Conservation (phyloP, 35 echinoderm and acorn worm species). For the Ptychodera flava region DNA sequence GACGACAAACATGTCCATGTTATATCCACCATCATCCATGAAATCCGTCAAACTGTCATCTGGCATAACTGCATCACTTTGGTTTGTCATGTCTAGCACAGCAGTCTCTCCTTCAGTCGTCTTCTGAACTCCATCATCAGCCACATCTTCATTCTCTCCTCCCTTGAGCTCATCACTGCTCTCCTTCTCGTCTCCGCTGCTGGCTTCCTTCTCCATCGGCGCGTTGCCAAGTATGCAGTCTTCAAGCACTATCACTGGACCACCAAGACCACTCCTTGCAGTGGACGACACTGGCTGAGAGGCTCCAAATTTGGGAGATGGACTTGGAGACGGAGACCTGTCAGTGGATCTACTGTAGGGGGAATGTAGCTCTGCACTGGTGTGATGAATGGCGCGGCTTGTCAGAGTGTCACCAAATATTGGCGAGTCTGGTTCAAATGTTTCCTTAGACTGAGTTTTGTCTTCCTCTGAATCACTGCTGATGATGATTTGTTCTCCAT, state of each 20-base stretch:
- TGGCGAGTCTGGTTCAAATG: neutral
- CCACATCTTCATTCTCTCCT: neutral
- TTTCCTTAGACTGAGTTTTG: neutral
- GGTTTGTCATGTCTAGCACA: neutral
- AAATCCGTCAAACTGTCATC: conserved; percentile 23
- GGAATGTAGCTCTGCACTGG: too few species aligned
- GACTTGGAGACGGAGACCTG: conserved; percentile 28
- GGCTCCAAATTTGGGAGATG: conserved; percentile 26
- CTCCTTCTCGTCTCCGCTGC: conserved; percentile 28
- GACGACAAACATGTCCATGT: neutral
- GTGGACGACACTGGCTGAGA: too few species aligned
- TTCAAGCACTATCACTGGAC: neutral
- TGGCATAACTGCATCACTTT: neutral
- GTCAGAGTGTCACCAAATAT: neutral
- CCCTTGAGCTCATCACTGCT: conserved; percentile 19
- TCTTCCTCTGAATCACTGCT: neutral
- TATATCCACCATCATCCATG: neutral
- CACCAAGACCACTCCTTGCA: too few species aligned
- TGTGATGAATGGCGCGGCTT: too few species aligned
- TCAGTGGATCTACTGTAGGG: too few species aligned
- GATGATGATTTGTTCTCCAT: neutral
- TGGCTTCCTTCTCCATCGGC: neutral
- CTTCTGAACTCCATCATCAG: neutral
- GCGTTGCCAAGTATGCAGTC: neutral
- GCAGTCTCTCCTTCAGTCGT: neutral